Conservation (phyloP, 1,140 invertebrate genomes). For the Apolygus lucorum region DNA sequence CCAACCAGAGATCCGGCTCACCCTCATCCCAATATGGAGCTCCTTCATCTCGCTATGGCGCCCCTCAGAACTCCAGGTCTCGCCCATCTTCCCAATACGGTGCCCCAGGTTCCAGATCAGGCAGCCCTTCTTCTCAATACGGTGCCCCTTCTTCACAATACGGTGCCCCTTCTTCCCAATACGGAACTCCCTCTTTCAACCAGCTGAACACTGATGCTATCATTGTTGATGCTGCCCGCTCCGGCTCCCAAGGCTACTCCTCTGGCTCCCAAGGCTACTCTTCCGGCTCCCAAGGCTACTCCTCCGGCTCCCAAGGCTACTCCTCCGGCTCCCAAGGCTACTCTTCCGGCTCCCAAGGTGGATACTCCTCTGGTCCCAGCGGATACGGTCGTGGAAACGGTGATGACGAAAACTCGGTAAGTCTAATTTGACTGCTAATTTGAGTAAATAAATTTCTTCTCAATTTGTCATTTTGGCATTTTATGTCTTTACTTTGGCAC, state of each 20-base stretch:
- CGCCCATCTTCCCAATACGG: neutral
- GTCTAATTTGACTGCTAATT: too few relatives aligned
- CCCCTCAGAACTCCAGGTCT: constrained; percentile 1
- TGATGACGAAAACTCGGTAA: constrained; percentile 21
- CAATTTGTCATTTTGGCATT: too few relatives aligned
- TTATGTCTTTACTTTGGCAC: too few relatives aligned
- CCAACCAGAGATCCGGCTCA: neutral
- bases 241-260: neutral
- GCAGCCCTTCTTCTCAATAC: neutral
- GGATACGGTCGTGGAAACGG: too few relatives aligned
- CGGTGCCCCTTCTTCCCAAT: constrained; percentile 6
- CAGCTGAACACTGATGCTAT: neutral
- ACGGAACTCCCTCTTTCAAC: constrained; percentile 8
- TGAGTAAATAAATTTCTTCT: too few relatives aligned
- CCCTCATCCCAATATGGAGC: constrained; percentile 10
- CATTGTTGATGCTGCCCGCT: neutral
- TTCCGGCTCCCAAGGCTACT: neutral
- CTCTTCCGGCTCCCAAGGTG: neutral
- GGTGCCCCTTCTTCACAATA: neutral
- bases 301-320: too few relatives aligned
- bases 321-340: neutral
- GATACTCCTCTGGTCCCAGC: neutral
- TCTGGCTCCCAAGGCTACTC: neutral
- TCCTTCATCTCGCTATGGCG: constrained; percentile 10
- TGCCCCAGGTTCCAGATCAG: neutral